Conservation (phyloP, 2,888 invertebrate genomes). For the Ectemnius lituratus region DNA sequence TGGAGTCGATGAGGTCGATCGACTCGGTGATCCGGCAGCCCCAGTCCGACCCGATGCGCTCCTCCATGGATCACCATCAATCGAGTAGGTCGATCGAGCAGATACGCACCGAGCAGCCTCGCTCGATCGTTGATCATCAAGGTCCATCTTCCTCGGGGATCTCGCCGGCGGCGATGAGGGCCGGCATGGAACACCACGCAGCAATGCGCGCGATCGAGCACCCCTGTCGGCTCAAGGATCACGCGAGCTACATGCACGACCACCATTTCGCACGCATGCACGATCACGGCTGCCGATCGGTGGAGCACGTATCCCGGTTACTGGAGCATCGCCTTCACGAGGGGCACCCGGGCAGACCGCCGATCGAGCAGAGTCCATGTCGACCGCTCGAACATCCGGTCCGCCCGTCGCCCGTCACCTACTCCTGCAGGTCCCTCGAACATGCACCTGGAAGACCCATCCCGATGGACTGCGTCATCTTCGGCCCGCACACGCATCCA, state of each 20-base stretch:
- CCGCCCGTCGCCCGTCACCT: conserved; percentile 64
- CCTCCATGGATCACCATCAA: conserved; percentile 62
- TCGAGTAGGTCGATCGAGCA: conserved; percentile 64
- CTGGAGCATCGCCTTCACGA: conserved; percentile 72
- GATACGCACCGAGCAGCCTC: conserved; percentile 60
- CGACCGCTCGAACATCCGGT: conserved; percentile 66
- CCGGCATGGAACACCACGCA: conserved; percentile 66
- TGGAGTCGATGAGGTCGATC: conserved; percentile 75
- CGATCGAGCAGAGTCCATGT: conserved; percentile 56
- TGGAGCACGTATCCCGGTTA: conserved; percentile 71
- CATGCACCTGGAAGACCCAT: conserved; percentile 78
- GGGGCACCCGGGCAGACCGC: conserved; percentile 57
- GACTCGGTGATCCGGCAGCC: conserved; percentile 72
- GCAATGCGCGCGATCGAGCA: conserved; percentile 70
- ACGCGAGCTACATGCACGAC: conserved; percentile 68
- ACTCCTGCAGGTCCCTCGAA: conserved; percentile 71
- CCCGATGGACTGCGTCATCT: conserved; percentile 79
- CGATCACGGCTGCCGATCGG: conserved; percentile 73
- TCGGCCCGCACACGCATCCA: conserved; percentile 79
- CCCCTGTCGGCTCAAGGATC: conserved; percentile 73
- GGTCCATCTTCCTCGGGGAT: conserved; percentile 45
- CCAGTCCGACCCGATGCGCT: conserved; percentile 49
- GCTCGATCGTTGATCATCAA: conserved; percentile 62
- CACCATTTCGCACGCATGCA: conserved; percentile 68
- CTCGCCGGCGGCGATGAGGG: conserved; percentile 52